Base-by-base conservation (phyloP, 2,113 vertebrate species). In the Clarias batrachus region DNA sequence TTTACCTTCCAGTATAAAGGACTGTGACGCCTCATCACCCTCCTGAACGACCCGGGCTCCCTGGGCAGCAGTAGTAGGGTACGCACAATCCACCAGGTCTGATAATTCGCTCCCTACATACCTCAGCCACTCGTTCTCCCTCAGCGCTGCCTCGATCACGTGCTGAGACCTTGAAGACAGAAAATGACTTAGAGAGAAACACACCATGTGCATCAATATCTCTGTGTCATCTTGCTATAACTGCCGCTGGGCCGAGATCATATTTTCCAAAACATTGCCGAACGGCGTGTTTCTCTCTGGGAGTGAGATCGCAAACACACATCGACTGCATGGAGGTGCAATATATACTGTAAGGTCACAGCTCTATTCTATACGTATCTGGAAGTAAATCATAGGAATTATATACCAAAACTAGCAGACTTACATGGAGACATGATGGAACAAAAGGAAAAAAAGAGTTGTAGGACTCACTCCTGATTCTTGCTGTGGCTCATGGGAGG, bases 1-100 rank as follows among this genome's bases (percentile, higher is more conserved):
- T 82, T 93, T 91, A 95, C 95, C 95, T 91, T 95, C 95, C 80
- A 95, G 87, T 80, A 96, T 87, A n/a, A 94, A 96, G 41, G 94
- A 94, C 33, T 92, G 91, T 25, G 93, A 90, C 59, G 94, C 94
- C 5, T 73, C 68, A 63, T 92, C 90, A 37, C 95, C 95, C 88
- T 95, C 95, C 86, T 94, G 90, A 66, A 94, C 90, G 85, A 95
- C 89, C 73, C 85, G 91, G 79, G 91, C 91, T 86, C 93, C 94
- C 87, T 95, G 91, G 86, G 87, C 89, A 81, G 93, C 85, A n/a
- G 89, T 86, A 27, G 89, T 90, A 41, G 90, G 91, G 81, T 92
- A 89, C 88, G 94, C 94, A 37, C 92, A 93, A 86, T 94, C 90
- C 9, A 91, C 89, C 73, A 95, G 88, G 73, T 92, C 92, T 80